phyloP scores from a whole-genome alignment of 1,140 invertebrate species.

The Drosophila arawakana region DNA sequence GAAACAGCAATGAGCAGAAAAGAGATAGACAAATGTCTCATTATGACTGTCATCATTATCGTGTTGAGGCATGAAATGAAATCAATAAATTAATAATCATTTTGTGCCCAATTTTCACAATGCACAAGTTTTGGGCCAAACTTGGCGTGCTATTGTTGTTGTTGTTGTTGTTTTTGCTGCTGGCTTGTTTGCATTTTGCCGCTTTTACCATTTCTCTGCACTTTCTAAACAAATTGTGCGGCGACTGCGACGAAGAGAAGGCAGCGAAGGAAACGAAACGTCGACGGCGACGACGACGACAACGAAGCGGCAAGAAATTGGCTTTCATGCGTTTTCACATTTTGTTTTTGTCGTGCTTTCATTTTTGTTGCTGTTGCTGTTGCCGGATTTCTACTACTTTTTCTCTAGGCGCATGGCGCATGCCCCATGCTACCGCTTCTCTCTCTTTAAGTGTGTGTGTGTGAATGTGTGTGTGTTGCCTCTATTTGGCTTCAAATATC shows the following conservation, averaged over 20 bases:
- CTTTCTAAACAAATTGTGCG: constrained; percentile 83
- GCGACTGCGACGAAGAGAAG: constrained; percentile 50
- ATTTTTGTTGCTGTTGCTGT: constrained; percentile 57
- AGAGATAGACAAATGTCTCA: constrained; percentile 7
- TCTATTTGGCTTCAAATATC: constrained; percentile 69
- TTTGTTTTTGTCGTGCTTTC: constrained; percentile 83
- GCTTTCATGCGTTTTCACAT: constrained; percentile 83
- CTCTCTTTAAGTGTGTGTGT: constrained; percentile 14
- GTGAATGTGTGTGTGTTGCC: constrained; percentile 11
- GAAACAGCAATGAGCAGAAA: not conserved
- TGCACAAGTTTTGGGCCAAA: constrained; percentile 64
- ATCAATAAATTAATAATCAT: constrained; percentile 78
- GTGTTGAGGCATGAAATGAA: constrained; percentile 52
- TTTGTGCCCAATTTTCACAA: constrained; percentile 66
- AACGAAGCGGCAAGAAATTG: constrained; percentile 57
- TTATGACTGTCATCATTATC: constrained; percentile 36
- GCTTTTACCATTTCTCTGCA: constrained; percentile 84
- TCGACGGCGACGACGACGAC: not conserved
- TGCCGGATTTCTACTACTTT: constrained; percentile 71
- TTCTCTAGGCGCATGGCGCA: constrained; percentile 59
- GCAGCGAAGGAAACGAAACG: constrained; percentile 31
- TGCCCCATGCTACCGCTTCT: constrained; percentile 18
- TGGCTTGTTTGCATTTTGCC: constrained; percentile 82
- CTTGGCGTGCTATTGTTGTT: constrained; percentile 24
- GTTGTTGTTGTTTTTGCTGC: constrained; percentile 19